These are phyloP conservation scores for Plebejus anna DNA, from an alignment of 2,888 invertebrate genomes.

Conservation along the genomic window DNA sequence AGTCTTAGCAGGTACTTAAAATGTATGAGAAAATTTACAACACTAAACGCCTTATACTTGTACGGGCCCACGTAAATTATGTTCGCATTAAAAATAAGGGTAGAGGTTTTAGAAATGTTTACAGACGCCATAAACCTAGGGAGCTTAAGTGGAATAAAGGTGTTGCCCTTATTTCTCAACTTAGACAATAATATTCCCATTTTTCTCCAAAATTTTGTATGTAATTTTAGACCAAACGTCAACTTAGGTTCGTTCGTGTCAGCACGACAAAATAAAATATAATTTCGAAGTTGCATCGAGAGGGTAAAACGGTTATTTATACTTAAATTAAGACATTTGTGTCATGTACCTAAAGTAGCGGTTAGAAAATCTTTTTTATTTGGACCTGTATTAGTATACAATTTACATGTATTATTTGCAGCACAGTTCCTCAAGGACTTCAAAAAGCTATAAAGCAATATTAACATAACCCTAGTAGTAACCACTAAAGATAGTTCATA, in stretches of 20 bases:
- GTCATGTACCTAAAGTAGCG: no score
- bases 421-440: no score
- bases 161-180: background rate
- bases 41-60: background rate
- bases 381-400: no score
- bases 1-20: slow-evolving; percentile 23
- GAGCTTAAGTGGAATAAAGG: slow-evolving; percentile 1
- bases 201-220: background rate
- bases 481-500: no score
- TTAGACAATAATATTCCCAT: background rate
- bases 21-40: slow-evolving; percentile 21
- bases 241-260: background rate
- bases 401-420: no score
- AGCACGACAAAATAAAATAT: background rate
- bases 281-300: background rate
- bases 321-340: no score
- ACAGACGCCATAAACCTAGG: slow-evolving; percentile 4
- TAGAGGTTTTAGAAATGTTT: slow-evolving; percentile 23
- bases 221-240: background rate
- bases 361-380: no score
- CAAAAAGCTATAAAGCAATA: no score
- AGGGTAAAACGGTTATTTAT: background rate
- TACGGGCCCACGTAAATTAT: slow-evolving; percentile 4
- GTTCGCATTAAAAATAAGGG: slow-evolving; percentile 5
- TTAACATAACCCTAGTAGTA: no score